A percentile compares a stretch with the other conserved stretches of the same genome.
Evolutionary conservation across 2,797 vertebrate species (phyloP).

Genomic region (Paramormyrops hopkinsi): DNA sequence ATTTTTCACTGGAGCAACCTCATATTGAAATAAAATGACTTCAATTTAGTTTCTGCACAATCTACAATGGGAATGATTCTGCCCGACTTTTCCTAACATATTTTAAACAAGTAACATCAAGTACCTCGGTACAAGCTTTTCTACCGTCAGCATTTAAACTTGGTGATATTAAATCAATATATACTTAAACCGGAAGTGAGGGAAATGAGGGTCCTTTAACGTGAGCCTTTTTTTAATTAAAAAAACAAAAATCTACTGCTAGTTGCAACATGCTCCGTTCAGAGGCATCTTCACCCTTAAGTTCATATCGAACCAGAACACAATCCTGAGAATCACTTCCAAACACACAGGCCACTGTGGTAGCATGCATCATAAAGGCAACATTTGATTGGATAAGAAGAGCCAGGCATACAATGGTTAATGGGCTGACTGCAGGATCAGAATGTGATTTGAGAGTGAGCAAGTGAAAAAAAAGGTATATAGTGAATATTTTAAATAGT

Average conservation of each 20-base stretch:
- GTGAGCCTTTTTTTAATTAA: background rate
- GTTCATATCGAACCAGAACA: background rate
- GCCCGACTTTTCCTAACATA: background rate
- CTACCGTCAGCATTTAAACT: background rate
- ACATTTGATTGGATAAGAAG: background rate
- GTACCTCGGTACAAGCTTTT: background rate
- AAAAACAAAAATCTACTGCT: background rate
- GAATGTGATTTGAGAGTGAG: background rate
- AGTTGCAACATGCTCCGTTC: background rate
- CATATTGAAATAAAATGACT: constrained; percentile 16
- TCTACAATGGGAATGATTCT: background rate
- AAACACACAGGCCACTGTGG: background rate
- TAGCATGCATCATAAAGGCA: background rate
- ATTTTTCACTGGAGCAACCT: constrained; percentile 6
- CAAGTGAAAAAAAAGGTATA: background rate
- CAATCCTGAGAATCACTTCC: background rate
- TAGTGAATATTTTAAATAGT: background rate
- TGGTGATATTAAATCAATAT: background rate
- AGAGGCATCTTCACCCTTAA: background rate
- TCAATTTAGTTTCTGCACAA: background rate
- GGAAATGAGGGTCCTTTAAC: background rate
- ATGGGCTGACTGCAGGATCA: background rate
- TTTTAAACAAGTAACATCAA: background rate
- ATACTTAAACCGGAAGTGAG: background rate
- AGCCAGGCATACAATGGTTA: background rate